Conservation (phyloP, 2,797 vertebrate genomes). For the Scomberomorus guttatus region DNA sequence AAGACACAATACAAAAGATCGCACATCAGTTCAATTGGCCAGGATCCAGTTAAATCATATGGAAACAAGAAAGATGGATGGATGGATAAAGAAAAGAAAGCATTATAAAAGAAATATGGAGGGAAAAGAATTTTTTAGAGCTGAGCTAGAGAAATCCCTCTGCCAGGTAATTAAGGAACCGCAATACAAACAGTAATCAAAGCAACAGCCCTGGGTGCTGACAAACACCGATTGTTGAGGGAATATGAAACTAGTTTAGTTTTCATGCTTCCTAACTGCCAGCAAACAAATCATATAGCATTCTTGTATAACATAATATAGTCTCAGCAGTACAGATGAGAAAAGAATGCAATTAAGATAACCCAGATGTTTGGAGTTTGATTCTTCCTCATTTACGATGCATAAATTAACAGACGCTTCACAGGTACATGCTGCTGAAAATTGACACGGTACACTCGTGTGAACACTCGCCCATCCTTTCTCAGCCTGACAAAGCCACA, state of each 20-base stretch:
- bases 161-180: conserved; percentile 58
- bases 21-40: not conserved
- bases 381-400: conserved; percentile 35
- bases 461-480: not conserved
- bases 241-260: conserved; percentile 30
- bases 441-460: conserved; percentile 5
- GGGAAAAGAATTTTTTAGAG: conserved; percentile 11
- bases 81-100: not conserved
- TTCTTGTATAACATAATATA: too few relatives aligned
- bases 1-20: conserved; percentile 7
- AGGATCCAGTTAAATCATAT: not conserved
- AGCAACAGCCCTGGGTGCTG: conserved; percentile 42
- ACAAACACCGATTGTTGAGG: conserved; percentile 48
- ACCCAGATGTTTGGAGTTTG: not conserved
- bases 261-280: conserved; percentile 3
- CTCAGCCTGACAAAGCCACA: conserved; percentile 24
- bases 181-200: conserved; percentile 53
- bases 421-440: conserved; percentile 55
- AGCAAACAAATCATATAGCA: not conserved
- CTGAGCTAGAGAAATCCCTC: conserved; percentile 29
- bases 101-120: not conserved
- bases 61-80: conserved; percentile 2
- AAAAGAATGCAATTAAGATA: conserved; percentile 11
- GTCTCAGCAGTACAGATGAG: not conserved
- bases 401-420: conserved; percentile 64